Percentiles rank a stretch among this genome's conserved stretches.
Conservation (phyloP, 2,797 vertebrate species). For the Brachyrhaphis roseni region DNA sequence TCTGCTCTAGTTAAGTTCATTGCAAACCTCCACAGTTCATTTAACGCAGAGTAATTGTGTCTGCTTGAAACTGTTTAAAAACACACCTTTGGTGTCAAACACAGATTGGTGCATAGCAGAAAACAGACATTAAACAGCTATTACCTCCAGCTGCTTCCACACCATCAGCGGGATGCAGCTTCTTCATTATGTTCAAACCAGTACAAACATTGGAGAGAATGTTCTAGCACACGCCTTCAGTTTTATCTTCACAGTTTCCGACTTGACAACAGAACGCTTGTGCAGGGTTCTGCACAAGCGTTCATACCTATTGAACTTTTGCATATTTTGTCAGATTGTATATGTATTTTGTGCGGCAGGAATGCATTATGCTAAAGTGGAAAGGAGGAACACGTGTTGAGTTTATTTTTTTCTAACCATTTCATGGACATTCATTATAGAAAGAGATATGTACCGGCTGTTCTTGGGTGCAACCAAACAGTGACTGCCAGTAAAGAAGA, state of each 20-base stretch:
- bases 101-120: constrained; percentile 44
- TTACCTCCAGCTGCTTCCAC: constrained; percentile 49
- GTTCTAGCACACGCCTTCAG: neutral
- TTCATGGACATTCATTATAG: constrained; percentile 68
- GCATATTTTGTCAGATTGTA: neutral
- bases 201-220: constrained; percentile 8
- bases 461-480: constrained; percentile 62
- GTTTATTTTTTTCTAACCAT: neutral
- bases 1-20: constrained; percentile 56
- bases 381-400: neutral
- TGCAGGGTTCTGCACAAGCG: neutral
- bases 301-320: neutral
- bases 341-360: neutral
- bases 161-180: constrained; percentile 31
- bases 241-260: constrained; percentile 6
- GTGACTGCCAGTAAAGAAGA: constrained; percentile 78
- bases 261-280: neutral
- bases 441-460: constrained; percentile 61
- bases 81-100: constrained; percentile 60
- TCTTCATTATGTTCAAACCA: constrained; percentile 49
- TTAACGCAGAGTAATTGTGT: constrained; percentile 60
- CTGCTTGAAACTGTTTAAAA: constrained; percentile 57
- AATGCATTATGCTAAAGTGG: constrained; percentile 9
- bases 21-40: constrained; percentile 57
- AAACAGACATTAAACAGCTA: constrained; percentile 63